These are phyloP conservation scores for Spinus pinus DNA, from an alignment of 2,797 vertebrate species.

Conservation along the genomic window DNA sequence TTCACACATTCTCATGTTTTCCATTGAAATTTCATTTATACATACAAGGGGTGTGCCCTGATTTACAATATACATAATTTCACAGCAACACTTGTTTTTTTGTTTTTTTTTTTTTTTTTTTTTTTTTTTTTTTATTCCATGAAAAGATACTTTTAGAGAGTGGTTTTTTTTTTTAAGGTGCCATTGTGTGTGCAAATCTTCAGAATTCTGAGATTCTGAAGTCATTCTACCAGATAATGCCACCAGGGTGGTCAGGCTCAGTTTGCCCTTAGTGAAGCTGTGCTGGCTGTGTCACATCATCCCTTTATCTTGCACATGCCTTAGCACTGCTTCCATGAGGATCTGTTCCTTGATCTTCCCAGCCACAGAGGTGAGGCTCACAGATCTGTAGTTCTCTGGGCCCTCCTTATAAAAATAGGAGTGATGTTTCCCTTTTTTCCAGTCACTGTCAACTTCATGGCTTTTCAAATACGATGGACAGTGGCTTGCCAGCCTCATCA, in stretches of 20 bases:
- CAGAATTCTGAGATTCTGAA: too few species aligned
- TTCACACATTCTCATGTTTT: not conserved
- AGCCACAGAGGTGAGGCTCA: not conserved
- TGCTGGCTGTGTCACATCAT: not conserved
- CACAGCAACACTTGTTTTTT: not conserved
- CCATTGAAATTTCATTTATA: not conserved
- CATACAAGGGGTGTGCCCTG: not conserved
- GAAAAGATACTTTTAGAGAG: not conserved
- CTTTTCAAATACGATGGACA: not conserved
- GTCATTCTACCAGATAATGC: too few species aligned
- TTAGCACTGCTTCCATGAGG: not conserved
- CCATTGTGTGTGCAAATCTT: too few species aligned
- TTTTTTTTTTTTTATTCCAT: not conserved
- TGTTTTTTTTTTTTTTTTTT: not conserved
- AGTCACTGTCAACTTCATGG: not conserved
- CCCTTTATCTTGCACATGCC: too few species aligned
- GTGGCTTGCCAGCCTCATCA: not conserved
- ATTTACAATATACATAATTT: not conserved
- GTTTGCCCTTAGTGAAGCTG: not conserved
- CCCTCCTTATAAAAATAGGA: not conserved
- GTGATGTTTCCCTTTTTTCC: not conserved
- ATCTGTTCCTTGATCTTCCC: not conserved
- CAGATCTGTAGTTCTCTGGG: not conserved
- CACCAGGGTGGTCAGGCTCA: not conserved
- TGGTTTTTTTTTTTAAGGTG: not conserved